These are phyloP conservation scores for Anagrus nilaparvatae DNA, from an alignment of 1,140 invertebrate genomes.

Conservation along the genomic window DNA sequence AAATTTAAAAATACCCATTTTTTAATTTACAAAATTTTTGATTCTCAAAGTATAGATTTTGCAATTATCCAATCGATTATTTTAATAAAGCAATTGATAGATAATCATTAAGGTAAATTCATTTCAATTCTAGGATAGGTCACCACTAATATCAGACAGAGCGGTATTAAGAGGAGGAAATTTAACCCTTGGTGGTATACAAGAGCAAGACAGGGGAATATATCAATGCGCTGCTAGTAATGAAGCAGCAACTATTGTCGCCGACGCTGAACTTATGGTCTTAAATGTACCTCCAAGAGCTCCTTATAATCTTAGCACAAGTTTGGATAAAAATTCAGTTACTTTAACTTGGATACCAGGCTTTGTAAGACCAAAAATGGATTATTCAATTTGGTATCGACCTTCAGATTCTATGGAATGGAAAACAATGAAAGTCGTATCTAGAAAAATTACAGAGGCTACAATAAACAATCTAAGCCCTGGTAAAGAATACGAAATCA, in stretches of 20 bases:
- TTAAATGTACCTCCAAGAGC: constrained; percentile 79
- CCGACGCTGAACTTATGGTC: constrained; percentile 79
- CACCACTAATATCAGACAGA: constrained; percentile 57
- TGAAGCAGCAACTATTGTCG: constrained; percentile 81
- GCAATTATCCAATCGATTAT: too few species aligned
- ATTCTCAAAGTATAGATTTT: too few species aligned
- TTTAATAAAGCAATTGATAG: too few species aligned
- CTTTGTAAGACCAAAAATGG: constrained; percentile 67
- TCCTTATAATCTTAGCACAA: constrained; percentile 79
- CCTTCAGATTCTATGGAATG: constrained; percentile 62
- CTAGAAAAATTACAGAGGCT: constrained; percentile 61
- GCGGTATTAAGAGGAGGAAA: constrained; percentile 68
- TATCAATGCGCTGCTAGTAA: constrained; percentile 89
- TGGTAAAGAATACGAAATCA: constrained; percentile 78
- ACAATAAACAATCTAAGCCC: constrained; percentile 68
- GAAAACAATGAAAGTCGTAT: constrained; percentile 59
- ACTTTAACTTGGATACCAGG: constrained; percentile 80
- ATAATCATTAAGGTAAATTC: too few species aligned
- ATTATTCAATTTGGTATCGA: constrained; percentile 75
- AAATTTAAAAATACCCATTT: too few species aligned
- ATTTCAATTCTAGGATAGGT: constrained; percentile 57
- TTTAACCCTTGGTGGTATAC: constrained; percentile 71
- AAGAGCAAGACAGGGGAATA: constrained; percentile 78
- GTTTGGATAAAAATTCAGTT: constrained; percentile 64
- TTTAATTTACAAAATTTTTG: too few species aligned